Base-by-base conservation (phyloP, 2,797 vertebrate species). In the Lacerta viridis region DNA sequence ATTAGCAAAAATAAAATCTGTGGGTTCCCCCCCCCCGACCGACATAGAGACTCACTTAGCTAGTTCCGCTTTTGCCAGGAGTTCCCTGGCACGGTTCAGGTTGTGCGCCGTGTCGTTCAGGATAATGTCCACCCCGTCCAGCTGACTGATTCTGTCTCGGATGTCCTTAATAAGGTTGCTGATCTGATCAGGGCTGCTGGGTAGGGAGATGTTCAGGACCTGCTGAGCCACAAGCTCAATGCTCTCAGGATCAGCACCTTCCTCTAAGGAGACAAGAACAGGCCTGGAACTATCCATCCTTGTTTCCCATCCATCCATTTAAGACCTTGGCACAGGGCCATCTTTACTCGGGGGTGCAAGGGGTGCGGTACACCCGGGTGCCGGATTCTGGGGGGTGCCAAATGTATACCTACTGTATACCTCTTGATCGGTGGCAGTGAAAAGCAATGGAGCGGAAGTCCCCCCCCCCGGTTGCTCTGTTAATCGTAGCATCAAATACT, bases 241-340 rank as follows among this genome's bases (percentile, higher is more conserved):
- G 96, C 98, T 98, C 90, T 96, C 96, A 0, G 98, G 98, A 91
- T 98, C 98, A 0, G 98, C 98, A 81, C 98, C 98, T 89, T 99
- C 98, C 96, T 98, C 98, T 99, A 94, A 0, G 0, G 80, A 39
- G 41, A 92, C 79, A 74, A 0, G 0, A 72, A n/a, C 83, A 17
- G 0, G 1, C 29, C 39, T 55, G 39, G 10, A 33, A 64, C n/a
- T 55, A 6, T 20, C 76, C 23, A 13, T 29, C 11, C 29, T 75
- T 43, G 46, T 23, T 78, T 41, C 15, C 83, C 20, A 68, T 25
- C 33, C 25, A 50, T 3, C 39, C 84, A 17, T 43, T 25, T 39
- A n/a, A n/a, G 3, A 11, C 11, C 25, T 41, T 59, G 27, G 8
- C 5, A 18, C n/a, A 68, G 55, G 13, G 3, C 68, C 27, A 11